A percentile compares a stretch with the other conserved stretches of the same genome.
phyloP scores from a whole-genome alignment of 1,140 invertebrate genomes.

The Trigoniulus corallinus region DNA sequence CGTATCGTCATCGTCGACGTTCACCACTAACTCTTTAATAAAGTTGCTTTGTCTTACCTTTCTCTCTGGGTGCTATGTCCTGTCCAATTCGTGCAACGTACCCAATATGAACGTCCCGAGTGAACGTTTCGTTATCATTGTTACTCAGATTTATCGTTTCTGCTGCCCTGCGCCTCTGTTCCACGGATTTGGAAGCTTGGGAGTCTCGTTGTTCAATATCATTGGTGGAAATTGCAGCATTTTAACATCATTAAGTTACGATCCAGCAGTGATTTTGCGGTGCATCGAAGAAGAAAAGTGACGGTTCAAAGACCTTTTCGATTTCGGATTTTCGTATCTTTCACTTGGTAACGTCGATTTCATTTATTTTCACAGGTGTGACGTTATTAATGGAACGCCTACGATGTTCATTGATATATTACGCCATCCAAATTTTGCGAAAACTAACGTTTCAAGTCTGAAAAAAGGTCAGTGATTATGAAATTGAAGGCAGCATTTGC shows the following conservation, averaged over 20 bases:
- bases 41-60: too few species aligned
- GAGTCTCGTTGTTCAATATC: neutral
- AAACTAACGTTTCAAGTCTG: conserved; percentile 27
- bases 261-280: neutral
- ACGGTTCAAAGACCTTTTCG: neutral
- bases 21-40: too few species aligned
- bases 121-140: neutral
- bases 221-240: neutral
- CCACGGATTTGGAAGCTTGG: neutral
- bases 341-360: too few species aligned
- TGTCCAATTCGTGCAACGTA: too few species aligned
- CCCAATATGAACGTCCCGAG: too few species aligned
- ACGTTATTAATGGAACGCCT: conserved; percentile 87
- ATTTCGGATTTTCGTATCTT: too few species aligned
- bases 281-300: neutral
- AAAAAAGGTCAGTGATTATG: conserved; percentile 36
- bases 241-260: neutral
- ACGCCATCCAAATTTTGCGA: conserved; percentile 23
- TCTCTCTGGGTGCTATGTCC: too few species aligned
- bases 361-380: too few species aligned
- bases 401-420: conserved; percentile 90
- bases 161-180: neutral
- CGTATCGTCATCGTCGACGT: too few species aligned
- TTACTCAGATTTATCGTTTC: neutral
- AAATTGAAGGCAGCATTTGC: neutral